Conservation (phyloP, 2,888 invertebrate genomes). For the Boloria euphrosyne region DNA sequence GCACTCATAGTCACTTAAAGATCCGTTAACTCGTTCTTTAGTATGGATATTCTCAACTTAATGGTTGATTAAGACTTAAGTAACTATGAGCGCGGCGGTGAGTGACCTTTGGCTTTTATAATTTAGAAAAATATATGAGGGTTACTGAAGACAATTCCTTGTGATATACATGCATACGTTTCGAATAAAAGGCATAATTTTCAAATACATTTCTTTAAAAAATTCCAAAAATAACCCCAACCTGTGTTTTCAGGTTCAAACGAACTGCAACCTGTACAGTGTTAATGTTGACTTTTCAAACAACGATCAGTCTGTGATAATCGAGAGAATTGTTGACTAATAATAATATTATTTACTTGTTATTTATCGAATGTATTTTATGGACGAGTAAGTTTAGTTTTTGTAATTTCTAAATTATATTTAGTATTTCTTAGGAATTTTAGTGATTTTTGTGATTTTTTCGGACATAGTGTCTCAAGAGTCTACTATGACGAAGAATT, state of each 20-base stretch:
- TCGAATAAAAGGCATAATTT: not conserved
- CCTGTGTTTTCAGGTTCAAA: conserved; percentile 27
- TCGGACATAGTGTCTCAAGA: conserved; percentile 71
- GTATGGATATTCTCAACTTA: too few species aligned
- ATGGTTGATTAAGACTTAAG: too few species aligned
- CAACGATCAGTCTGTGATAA: conserved; percentile 46
- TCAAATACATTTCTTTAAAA: conserved; percentile 10
- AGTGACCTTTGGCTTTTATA: too few species aligned
- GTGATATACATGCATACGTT: too few species aligned
- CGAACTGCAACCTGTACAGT: conserved; percentile 28
- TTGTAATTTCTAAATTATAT: conserved; percentile 27
- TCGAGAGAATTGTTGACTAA: conserved; percentile 48
- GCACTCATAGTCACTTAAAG: too few species aligned
- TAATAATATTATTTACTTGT: conserved; percentile 57
- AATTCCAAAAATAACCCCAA: not conserved
- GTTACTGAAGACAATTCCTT: too few species aligned
- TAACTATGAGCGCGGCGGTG: too few species aligned
- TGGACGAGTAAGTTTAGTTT: conserved; percentile 67
- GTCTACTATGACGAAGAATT: conserved; percentile 81
- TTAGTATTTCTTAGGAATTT: not conserved
- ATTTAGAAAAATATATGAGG: too few species aligned
- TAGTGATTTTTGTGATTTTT: conserved; percentile 30
- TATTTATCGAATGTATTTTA: conserved; percentile 71
- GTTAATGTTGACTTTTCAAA: conserved; percentile 28
- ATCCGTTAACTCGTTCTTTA: too few species aligned